These are phyloP conservation scores for Gambelia wislizenii DNA, from an alignment of 2,797 vertebrate genomes.

Conservation along the genomic window DNA sequence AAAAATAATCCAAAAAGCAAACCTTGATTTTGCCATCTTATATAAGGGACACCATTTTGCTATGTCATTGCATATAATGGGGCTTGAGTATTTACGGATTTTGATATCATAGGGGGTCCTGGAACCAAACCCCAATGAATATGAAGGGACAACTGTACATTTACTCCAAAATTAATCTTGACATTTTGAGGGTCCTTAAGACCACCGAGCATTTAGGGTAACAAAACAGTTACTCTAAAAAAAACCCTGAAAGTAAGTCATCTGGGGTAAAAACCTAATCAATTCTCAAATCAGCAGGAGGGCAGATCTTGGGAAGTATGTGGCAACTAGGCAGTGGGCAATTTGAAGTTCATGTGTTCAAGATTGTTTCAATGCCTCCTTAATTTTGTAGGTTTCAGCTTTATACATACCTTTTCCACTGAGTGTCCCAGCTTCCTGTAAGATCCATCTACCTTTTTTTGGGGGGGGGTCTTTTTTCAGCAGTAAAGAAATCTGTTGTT, in stretches of 20 bases:
- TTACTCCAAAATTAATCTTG: too few relatives aligned
- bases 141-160: too few relatives aligned
- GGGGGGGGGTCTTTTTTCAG: background rate
- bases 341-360: background rate
- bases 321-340: background rate
- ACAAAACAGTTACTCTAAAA: background rate
- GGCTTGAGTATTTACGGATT: too few relatives aligned
- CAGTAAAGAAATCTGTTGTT: constrained; percentile 1
- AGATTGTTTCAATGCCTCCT: background rate
- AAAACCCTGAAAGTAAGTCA: background rate
- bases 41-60: too few relatives aligned
- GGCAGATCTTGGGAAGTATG: background rate
- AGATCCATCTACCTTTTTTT: background rate
- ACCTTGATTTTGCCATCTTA: too few relatives aligned
- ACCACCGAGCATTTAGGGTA: too few relatives aligned
- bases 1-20: too few relatives aligned
- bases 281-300: background rate
- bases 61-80: too few relatives aligned
- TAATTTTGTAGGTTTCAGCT: background rate
- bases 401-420: background rate
- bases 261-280: background rate
- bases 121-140: too few relatives aligned
- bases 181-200: too few relatives aligned
- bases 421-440: background rate
- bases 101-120: too few relatives aligned